Conservation (phyloP, 2,797 vertebrate genomes). For the Siniperca undulata region DNA sequence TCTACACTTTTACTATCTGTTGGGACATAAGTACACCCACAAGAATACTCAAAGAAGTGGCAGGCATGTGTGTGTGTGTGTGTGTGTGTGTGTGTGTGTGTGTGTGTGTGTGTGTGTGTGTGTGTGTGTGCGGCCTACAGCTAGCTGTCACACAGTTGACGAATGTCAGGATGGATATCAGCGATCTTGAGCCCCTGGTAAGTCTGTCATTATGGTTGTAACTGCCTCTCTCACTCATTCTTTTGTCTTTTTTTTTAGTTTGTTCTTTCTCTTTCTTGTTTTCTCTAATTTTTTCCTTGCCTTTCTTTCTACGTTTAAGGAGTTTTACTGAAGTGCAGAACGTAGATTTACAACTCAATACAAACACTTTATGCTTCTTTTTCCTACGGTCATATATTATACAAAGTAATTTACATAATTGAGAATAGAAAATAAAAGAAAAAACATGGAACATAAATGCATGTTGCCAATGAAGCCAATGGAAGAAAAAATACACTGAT, state of each 20-base stretch:
- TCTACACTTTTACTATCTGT: conserved; percentile 53
- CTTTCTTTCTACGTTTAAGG: conserved; percentile 12
- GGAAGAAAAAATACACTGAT: background rate
- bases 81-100: conserved; percentile 37
- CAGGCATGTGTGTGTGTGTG: conserved; percentile 25
- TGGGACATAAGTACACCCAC: conserved; percentile 56
- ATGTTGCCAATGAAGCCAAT: background rate
- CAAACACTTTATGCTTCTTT: background rate
- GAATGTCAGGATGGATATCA: conserved; percentile 72
- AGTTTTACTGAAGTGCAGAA: conserved; percentile 25
- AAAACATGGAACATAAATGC: background rate
- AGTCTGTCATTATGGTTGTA: conserved; percentile 67
- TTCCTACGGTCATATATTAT: background rate
- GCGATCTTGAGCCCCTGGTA: conserved; percentile 65
- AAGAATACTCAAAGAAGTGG: conserved; percentile 56
- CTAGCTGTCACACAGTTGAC: conserved; percentile 69
- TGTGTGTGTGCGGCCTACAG: conserved; percentile 51
- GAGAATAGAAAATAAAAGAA: conserved; percentile 15
- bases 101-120: conserved; percentile 39
- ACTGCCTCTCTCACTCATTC: conserved; percentile 34
- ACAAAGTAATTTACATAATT: conserved; percentile 23
- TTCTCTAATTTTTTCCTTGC: background rate
- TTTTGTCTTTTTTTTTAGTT: conserved; percentile 32
- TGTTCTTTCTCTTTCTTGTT: background rate
- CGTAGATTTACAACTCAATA: conserved; percentile 12